phyloP scores from a whole-genome alignment of 2,113 vertebrate genomes.

The Morone chrysops region DNA sequence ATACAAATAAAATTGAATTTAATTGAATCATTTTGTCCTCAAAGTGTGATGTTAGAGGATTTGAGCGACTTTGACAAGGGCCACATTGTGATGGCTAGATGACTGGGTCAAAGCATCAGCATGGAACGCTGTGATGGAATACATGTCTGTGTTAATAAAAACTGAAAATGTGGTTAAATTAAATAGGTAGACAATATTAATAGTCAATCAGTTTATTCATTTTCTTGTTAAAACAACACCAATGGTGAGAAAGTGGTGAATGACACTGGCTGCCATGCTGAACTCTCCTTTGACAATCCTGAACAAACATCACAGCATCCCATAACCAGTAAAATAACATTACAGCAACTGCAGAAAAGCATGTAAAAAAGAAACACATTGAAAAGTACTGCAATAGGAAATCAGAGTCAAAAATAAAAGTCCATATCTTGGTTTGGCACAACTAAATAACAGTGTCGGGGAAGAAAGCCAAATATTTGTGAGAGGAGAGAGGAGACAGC shows the following conservation, averaged over 20 bases:
- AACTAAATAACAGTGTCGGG: background rate
- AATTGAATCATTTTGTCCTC: too few species aligned
- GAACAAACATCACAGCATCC: constrained; percentile 43
- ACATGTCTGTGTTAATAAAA: too few species aligned
- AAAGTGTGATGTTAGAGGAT: too few species aligned
- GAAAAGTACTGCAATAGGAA: constrained; percentile 37
- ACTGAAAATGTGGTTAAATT: background rate
- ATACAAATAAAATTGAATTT: too few species aligned
- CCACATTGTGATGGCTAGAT: too few species aligned
- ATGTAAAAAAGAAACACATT: background rate
- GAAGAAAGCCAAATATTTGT: background rate
- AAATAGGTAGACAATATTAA: background rate
- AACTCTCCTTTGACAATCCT: constrained; percentile 50
- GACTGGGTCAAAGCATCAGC: too few species aligned
- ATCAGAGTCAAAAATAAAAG: constrained; percentile 13
- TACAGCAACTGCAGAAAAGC: constrained; percentile 43
- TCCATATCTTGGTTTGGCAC: background rate
- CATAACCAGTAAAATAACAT: constrained; percentile 43
- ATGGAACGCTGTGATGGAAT: too few species aligned
- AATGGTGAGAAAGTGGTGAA: constrained; percentile 31
- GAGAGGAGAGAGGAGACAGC: background rate
- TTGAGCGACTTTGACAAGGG: too few species aligned
- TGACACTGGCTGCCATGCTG: constrained; percentile 56
- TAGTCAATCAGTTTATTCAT: constrained; percentile 64
- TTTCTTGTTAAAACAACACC: constrained; percentile 53